Base-by-base conservation (phyloP, 2,797 vertebrate genomes). In the Schizopygopsis pylzovi region DNA sequence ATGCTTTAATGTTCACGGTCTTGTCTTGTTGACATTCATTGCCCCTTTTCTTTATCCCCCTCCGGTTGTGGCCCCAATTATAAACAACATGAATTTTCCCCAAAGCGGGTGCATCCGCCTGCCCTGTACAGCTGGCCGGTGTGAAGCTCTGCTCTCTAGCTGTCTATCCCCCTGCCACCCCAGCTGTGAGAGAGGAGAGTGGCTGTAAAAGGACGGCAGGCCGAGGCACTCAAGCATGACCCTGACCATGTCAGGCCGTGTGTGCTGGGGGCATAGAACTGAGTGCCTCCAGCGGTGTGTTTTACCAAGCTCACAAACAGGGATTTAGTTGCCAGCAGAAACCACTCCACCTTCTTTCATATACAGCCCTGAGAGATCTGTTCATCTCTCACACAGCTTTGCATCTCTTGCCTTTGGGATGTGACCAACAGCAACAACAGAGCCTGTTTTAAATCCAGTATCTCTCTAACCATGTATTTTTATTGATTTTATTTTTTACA, bases 231-330 rank as follows among this genome's bases (percentile, higher is more conserved):
- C 93, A 95, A 92, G 94, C 94, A 92, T 93, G 94, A 93, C 95
- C 93, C 94, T 95, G 94, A 93, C 95, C 93, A 94, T 95, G 94
- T 95, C 94, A 95, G 93, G 90, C 94, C 87, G 92, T 93, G 92
- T 93, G 93, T 89, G 85, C 94, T 92, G 93, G 93, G 94, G 93
- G 94, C 92, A 94, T 92, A 93, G 92, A 95, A 93, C 93, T 94
- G 92, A 95, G 93, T 94, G 93, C 94, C 94, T 95, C 94, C 94
- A 95, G 94, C 94, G 90, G 92, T 92, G 93, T 91, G 93, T 86
- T 86, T 82, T 86, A 83, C 83, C 86, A 88, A 87, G 72, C 89
- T 86, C 86, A 88, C 88, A 90, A 91, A 91, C 89, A 90, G 89
- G 90, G 91, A 88, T 92, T 91, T 90, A 89, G 91, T 88, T 90